Evolutionary conservation across 1,140 invertebrate genomes (phyloP).

Genomic region (Reticulitermes speratus): DNA sequence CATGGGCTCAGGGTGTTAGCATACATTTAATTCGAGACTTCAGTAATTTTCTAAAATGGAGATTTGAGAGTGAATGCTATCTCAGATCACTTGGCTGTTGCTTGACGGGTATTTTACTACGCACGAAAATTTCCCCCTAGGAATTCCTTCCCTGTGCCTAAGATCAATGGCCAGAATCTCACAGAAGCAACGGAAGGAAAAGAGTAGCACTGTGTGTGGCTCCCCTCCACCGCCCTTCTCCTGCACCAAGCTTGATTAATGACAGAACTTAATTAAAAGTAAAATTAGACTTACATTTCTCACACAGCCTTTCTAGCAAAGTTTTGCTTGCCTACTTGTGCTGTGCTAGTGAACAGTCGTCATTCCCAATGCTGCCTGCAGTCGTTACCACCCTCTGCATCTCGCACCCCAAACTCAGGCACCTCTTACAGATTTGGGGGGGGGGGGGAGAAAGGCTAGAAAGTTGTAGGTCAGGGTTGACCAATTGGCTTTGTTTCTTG

Average conservation of each 20-base stretch:
- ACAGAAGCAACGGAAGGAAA: neutral
- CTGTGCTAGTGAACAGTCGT: neutral
- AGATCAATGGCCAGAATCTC: neutral
- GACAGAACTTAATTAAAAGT: conserved; percentile 41
- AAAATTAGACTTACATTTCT: conserved; percentile 39
- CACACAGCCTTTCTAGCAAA: conserved; percentile 18
- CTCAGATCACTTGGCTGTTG: neutral
- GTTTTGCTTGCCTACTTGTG: conserved; percentile 13
- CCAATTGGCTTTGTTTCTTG: neutral
- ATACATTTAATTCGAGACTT: no score
- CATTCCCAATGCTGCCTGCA: neutral
- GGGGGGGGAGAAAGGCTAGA: neutral
- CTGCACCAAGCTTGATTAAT: conserved; percentile 38
- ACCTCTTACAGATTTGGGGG: neutral
- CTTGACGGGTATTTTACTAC: neutral
- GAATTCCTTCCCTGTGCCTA: neutral
- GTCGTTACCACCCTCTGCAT: neutral
- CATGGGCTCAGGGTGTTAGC: no score
- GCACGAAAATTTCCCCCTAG: neutral
- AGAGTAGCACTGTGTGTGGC: neutral
- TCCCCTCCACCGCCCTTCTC: neutral
- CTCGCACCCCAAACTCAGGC: neutral
- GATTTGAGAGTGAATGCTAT: neutral
- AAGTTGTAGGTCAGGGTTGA: conserved; percentile 5
- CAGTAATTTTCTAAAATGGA: neutral